Evolutionary conservation across 2,888 invertebrate species (phyloP), one percentile per base, ranked within the genome.

Genomic region (Altica lythri): DNA sequence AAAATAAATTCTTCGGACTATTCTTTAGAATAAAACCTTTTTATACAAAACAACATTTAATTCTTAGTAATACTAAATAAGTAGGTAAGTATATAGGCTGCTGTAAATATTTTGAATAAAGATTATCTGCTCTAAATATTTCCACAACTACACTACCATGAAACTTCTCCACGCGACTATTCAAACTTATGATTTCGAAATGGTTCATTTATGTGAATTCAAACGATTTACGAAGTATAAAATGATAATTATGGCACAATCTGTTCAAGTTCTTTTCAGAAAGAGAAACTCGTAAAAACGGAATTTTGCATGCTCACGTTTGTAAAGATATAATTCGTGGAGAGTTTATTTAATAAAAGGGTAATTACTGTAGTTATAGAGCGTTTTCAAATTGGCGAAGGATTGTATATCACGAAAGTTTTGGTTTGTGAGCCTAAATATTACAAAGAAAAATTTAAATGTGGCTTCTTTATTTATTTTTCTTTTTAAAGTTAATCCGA

Each of bases 231-330:
- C 30, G 4, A 13, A 12, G 30, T 30, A 12, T 12, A 30, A 30
- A 30, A 30, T 30, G 30, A 30, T 30, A 30, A 30, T 30, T 30
- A 30, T 10, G 30, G 13, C 12, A 30, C 30, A 30, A 30, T 30
- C 30, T 30, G 30, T 30, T 30, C 30, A 6, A 30, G 30, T 12
- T 10, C 30, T 10, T 30, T 12, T 10, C 6, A 10, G 13, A 30
- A n/a, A 30, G 30, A 9, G 30, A 30, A 30, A 30, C 30, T 30
- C 12, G 30, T 30, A 30, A 30, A 30, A 30, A 30, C 13, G 30
- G 30, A 30, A 30, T 30, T 30, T 30, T 30, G 30, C 30, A 30
- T 30, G 30, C 30, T 30, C 30, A 30, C 30, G 10, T 30, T 30
- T 30, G 30, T 30, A 13, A 12, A 30, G 30, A 30, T 12, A 30